A percentile compares a stretch with the other conserved stretches of the same genome.
Evolutionary conservation across 2,888 invertebrate genomes (phyloP).

Genomic region (Parnassius orleans): DNA sequence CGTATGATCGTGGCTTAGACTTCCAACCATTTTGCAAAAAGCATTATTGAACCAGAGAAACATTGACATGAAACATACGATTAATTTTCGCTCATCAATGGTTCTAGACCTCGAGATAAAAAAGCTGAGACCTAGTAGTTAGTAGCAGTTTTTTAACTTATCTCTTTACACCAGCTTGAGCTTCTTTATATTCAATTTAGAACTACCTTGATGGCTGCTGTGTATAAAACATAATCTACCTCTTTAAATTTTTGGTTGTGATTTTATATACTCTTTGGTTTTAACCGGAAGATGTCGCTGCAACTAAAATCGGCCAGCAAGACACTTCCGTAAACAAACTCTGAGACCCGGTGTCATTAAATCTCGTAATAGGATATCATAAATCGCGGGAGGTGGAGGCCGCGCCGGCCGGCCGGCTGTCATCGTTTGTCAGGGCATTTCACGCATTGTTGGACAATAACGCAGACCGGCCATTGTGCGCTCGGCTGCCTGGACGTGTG

Average conservation of each 20-base stretch:
- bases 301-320: conserved; percentile 46
- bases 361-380: conserved; percentile 80
- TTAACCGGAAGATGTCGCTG: conserved; percentile 24
- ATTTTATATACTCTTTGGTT: not conserved
- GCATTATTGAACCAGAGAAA: too few relatives aligned
- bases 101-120: too few relatives aligned
- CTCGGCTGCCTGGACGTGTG: conserved; percentile 51
- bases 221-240: too few relatives aligned
- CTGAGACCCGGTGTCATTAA: conserved; percentile 77
- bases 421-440: conserved; percentile 82
- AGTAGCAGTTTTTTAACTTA: too few relatives aligned
- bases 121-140: too few relatives aligned
- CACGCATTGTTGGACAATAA: conserved; percentile 81
- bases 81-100: too few relatives aligned
- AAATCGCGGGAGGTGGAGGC: conserved; percentile 75
- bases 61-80: too few relatives aligned
- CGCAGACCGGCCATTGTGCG: conserved; percentile 64
- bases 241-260: not conserved
- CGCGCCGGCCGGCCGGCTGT: conserved; percentile 59
- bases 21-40: too few relatives aligned
- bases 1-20: too few relatives aligned
- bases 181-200: too few relatives aligned
- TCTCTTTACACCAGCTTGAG: too few relatives aligned
- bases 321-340: conserved; percentile 51
- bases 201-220: too few relatives aligned